Conservation (phyloP, 2,113 vertebrate genomes). For the Sceloporus undulatus region DNA sequence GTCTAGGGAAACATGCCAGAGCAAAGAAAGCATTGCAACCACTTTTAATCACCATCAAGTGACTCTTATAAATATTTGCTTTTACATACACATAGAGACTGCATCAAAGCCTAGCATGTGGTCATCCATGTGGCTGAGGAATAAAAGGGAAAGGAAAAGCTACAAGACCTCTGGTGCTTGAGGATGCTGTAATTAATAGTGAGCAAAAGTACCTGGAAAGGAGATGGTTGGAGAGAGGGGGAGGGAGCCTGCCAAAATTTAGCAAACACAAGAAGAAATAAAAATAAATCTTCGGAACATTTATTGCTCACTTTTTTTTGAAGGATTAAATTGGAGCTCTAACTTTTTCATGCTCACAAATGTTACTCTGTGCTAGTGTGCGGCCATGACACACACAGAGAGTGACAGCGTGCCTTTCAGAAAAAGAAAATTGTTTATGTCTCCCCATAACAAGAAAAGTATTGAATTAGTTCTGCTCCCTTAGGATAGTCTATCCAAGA, state of each 20-base stretch:
- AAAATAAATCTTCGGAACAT: conserved; percentile 84
- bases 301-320: conserved; percentile 76
- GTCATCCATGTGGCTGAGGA: conserved; percentile 72
- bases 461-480: conserved; percentile 55
- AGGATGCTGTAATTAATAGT: conserved; percentile 71
- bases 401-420: not conserved
- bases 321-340: conserved; percentile 69
- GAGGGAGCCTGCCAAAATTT: conserved; percentile 70
- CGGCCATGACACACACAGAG: not conserved
- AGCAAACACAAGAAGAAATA: conserved; percentile 83
- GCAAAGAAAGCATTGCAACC: conserved; percentile 63
- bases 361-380: conserved; percentile 21
- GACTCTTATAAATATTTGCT: conserved; percentile 82
- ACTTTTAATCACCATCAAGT: conserved; percentile 74
- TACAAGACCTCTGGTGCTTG: conserved; percentile 66
- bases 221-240: conserved; percentile 5
- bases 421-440: conserved; percentile 66
- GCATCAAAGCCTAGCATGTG: conserved; percentile 72
- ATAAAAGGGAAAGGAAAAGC: conserved; percentile 64
- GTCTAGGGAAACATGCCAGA: conserved; percentile 63
- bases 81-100: conserved; percentile 40
- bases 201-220: conserved; percentile 74
- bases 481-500: conserved; percentile 64
- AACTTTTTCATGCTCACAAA: conserved; percentile 47
- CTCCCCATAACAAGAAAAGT: conserved; percentile 51